Evolutionary conservation across 2,113 vertebrate species (phyloP), one percentile per base, ranked within the genome.

Genomic region (Myiagra hebetior): DNA sequence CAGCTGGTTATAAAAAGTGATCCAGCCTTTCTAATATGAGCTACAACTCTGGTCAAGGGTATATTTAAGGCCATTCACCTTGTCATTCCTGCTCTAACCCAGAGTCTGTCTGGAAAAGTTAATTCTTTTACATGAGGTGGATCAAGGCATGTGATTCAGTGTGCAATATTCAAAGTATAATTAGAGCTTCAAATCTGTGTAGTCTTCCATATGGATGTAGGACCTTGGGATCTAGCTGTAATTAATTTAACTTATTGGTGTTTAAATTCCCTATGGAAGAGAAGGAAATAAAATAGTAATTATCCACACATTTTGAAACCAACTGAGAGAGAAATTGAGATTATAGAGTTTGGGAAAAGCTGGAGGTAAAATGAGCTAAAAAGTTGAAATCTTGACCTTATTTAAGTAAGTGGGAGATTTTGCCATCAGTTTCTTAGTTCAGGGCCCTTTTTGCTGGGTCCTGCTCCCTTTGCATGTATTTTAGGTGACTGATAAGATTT

Each of bases 131-230:
- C 59, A 5, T 62, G 70, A 89, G 53, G 69, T 79, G n/a, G 74
- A 95, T 96, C 87, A 96, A 94, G 96, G 76, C 1, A 0, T 91
- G 63, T 89, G 91, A 96, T 94, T 95, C 78, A 80, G 33, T 60
- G 31, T 68, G 79, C 80, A 75, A 53, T 28, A 18, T 82, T 72
- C 79, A 76, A 93, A 85, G 39, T 69, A 16, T 75, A 89, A 96
- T 93, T 81, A 88, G 81, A 85, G 37, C 60, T 78, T 78, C 10
- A 1, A 57, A 60, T 60, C 65, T 78, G 37, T 46, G 23, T 65
- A 80, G 35, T 55, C 47, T 81, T 86, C 83, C 44, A 4, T 86
- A 78, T 68, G 60, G 37, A 57, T 72, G 39, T 63, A 70, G 52
- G 73, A 73, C 63, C 59, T 92, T 84, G 89, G 72, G 79, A 89